A percentile compares a stretch with the other conserved stretches of the same genome.
Conservation (phyloP, 2,888 invertebrate species). For the Escarpia spicata region DNA sequence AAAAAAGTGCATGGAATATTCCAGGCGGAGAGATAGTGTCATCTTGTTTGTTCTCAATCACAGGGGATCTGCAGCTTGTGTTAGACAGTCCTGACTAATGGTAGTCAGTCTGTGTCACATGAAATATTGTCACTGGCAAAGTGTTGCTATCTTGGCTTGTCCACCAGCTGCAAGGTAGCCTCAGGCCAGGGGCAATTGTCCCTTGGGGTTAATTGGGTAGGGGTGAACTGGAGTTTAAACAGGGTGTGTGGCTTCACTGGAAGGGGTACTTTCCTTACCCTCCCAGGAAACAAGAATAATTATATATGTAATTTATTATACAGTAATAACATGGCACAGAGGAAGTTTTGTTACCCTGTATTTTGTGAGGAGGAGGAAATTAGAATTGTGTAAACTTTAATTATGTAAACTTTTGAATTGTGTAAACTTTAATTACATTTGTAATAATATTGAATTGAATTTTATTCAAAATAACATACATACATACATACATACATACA, state of each 20-base stretch:
- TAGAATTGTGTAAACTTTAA: neutral
- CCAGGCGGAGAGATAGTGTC: neutral
- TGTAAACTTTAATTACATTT: no score
- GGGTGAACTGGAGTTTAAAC: neutral
- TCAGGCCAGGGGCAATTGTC: neutral
- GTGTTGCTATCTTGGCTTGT: neutral
- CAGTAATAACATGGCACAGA: neutral
- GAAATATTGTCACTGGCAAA: neutral
- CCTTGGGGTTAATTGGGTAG: neutral
- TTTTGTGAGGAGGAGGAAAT: neutral
- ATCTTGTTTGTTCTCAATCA: neutral
- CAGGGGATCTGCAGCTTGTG: neutral
- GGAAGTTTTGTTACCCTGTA: neutral
- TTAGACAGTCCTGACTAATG: neutral
- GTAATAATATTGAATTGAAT: no score
- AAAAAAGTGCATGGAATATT: constrained; percentile 13
- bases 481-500: no score
- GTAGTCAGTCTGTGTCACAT: neutral
- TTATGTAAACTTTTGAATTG: no score
- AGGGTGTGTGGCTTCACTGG: neutral
- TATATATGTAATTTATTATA: neutral
- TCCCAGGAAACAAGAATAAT: neutral
- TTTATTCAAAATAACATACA: no score
- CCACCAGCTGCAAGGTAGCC: neutral
- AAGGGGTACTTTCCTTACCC: neutral